These are phyloP conservation scores for Sinocyclocheilus rhinocerous DNA, from an alignment of 2,113 vertebrate species.

Conservation along the genomic window DNA sequence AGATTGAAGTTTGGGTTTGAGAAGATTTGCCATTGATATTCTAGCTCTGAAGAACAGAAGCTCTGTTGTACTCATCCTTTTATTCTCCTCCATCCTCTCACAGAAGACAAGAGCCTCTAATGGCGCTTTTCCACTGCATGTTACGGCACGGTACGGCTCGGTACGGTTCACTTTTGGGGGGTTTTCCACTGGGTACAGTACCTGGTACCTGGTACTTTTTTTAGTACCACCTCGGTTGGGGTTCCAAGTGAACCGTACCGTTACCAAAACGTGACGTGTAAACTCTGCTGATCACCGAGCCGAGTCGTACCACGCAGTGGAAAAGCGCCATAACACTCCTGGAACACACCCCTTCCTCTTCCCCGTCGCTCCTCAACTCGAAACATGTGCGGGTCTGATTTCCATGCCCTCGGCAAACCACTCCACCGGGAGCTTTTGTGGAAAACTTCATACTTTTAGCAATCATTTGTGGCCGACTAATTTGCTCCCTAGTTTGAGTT, in stretches of 20 bases:
- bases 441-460: constrained; percentile 79
- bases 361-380: constrained; percentile 73
- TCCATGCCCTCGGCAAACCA: constrained; percentile 76
- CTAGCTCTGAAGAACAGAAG: not conserved
- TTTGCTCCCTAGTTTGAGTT: constrained; percentile 76
- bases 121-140: too few relatives aligned
- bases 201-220: too few relatives aligned
- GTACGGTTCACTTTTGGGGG: too few relatives aligned
- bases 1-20: constrained; percentile 4
- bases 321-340: too few relatives aligned
- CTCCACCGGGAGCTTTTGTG: constrained; percentile 76
- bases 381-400: constrained; percentile 80
- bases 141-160: too few relatives aligned
- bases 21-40: not conserved
- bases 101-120: constrained; percentile 15
- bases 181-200: too few relatives aligned
- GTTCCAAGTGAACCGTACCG: too few relatives aligned
- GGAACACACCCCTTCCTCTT: constrained; percentile 68
- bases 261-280: too few relatives aligned
- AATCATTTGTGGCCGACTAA: constrained; percentile 79
- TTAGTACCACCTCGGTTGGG: too few relatives aligned
- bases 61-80: constrained; percentile 35
- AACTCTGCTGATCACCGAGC: too few relatives aligned
- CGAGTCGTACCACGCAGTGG: too few relatives aligned
- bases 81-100: constrained; percentile 37